Percentiles rank a stretch among this genome's conserved stretches.
Conservation (phyloP, 2,888 invertebrate genomes). For the Leptarthrus brevirostris region DNA sequence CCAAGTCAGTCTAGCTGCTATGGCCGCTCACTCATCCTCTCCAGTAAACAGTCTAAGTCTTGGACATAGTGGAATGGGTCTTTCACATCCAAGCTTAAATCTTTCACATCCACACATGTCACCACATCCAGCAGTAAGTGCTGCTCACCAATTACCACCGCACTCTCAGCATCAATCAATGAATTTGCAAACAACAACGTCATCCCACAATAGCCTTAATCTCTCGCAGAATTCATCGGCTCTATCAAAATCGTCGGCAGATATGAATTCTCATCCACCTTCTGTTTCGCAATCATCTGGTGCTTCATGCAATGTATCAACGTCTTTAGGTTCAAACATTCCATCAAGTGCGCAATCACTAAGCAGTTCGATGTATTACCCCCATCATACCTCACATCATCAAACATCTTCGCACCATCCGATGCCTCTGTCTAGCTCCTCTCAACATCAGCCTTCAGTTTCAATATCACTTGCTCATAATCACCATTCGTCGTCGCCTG, state of each 20-base stretch:
- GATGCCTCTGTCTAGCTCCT: slow-evolving; percentile 55
- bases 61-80: slow-evolving; percentile 62
- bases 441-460: slow-evolving; percentile 54
- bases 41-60: slow-evolving; percentile 58
- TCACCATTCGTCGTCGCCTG: slow-evolving; percentile 34
- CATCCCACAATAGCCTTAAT: slow-evolving; percentile 41
- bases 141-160: slow-evolving; percentile 62
- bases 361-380: slow-evolving; percentile 62
- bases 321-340: slow-evolving; percentile 61
- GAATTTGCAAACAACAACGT: slow-evolving; percentile 50
- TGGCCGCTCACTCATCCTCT: slow-evolving; percentile 51
- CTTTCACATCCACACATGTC: slow-evolving; percentile 58
- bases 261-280: slow-evolving; percentile 31
- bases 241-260: slow-evolving; percentile 40
- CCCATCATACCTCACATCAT: slow-evolving; percentile 62
- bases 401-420: slow-evolving; percentile 57
- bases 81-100: slow-evolving; percentile 64
- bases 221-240: slow-evolving; percentile 46
- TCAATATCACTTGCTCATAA: slow-evolving; percentile 39
- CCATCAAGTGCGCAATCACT: slow-evolving; percentile 58
- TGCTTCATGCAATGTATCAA: background rate
- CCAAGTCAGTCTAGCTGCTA: slow-evolving; percentile 62
- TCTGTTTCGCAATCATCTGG: slow-evolving; percentile 31
- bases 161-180: slow-evolving; percentile 59
- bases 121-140: slow-evolving; percentile 57